phyloP scores from a whole-genome alignment of 1,140 invertebrate species.

The Leptoteleia sp. region DNA sequence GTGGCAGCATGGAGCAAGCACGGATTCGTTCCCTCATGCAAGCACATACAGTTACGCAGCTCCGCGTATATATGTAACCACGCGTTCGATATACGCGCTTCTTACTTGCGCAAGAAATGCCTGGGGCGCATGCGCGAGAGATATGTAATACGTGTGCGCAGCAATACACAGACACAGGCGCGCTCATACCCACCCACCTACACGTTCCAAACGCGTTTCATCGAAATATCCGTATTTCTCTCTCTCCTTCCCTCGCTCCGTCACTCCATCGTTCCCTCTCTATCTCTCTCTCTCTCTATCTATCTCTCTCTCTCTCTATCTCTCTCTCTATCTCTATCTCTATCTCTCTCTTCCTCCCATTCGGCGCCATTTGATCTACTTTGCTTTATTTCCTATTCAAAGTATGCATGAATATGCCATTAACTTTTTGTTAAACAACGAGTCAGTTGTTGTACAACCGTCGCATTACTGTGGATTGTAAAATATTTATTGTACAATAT shows the following conservation, averaged over 20 bases:
- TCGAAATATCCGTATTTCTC: slow-evolving; percentile 9
- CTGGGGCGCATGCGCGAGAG: slow-evolving; percentile 54
- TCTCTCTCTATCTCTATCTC: not conserved
- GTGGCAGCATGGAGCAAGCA: slow-evolving; percentile 54
- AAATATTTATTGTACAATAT: no score
- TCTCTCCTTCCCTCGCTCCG: slow-evolving; percentile 26
- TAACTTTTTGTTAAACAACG: no score
- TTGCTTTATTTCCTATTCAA: no score
- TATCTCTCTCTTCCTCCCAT: slow-evolving; percentile 36
- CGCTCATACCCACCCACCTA: slow-evolving; percentile 1
- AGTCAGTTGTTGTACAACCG: no score
- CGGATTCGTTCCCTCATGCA: slow-evolving; percentile 15
- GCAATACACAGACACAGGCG: slow-evolving; percentile 3
- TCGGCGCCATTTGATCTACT: no score
- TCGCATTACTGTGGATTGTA: no score
- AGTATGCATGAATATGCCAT: no score
- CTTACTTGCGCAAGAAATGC: slow-evolving; percentile 67
- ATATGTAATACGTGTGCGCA: slow-evolving; percentile 46
- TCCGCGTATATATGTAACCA: slow-evolving; percentile 17
- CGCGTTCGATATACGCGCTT: slow-evolving; percentile 56
- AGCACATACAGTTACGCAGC: slow-evolving; percentile 11
- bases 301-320: no score
- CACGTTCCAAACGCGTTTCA: slow-evolving; percentile 23
- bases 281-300: no score
- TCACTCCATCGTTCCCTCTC: no score